These are phyloP conservation scores for Clavelina lepadiformis DNA, from an alignment of 23 tunicate genomes.

Conservation along the genomic window DNA sequence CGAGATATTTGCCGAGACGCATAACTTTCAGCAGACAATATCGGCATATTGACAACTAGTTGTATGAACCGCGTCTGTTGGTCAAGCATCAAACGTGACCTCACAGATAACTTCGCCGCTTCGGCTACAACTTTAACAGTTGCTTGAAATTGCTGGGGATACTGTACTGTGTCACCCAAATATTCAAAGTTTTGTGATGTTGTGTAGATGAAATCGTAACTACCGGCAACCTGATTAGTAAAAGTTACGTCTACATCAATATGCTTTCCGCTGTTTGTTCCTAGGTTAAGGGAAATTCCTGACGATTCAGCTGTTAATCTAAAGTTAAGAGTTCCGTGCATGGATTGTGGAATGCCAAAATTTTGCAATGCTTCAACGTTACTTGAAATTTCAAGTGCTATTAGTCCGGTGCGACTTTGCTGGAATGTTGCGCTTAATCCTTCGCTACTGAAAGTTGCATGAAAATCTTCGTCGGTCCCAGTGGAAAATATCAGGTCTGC, in stretches of 20 bases:
- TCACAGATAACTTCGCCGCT: background rate
- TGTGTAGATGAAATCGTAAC: constrained; percentile 12
- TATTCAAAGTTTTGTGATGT: constrained; percentile 10
- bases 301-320: constrained; percentile 1
- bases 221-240: background rate
- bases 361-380: background rate
- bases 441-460: too few species aligned
- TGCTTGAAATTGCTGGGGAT: constrained; percentile 3
- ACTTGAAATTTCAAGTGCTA: constrained; percentile 6
- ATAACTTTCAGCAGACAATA: background rate
- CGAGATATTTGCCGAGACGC: constrained; percentile 4
- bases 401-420: too few species aligned
- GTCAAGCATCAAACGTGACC: constrained; percentile 2
- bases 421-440: too few species aligned
- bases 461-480: too few species aligned
- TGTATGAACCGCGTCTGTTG: background rate
- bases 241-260: constrained; percentile 4
- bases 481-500: too few species aligned
- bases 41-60: background rate
- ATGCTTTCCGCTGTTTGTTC: constrained; percentile 7
- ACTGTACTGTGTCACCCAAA: background rate
- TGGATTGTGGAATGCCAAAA: constrained; percentile 3
- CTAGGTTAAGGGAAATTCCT: background rate
- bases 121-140: background rate
- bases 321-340: background rate